Percentiles rank a stretch among this genome's conserved stretches.
Evolutionary conservation across 2,113 vertebrate species (phyloP).

Genomic region (Brachyistius frenatus): DNA sequence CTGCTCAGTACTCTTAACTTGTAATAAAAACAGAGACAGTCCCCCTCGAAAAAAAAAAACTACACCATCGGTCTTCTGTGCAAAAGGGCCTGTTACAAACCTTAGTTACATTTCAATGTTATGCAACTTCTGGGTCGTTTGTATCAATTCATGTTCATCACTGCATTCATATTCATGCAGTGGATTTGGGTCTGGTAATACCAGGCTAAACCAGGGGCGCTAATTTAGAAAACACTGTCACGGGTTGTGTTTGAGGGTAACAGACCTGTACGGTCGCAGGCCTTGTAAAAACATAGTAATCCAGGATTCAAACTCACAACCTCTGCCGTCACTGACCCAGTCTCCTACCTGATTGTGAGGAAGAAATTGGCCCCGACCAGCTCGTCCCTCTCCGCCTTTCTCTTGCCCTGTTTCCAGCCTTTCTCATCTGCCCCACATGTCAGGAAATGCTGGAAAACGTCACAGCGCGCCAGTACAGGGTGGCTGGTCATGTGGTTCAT

Average conservation of each 20-base stretch:
- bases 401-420: conserved; percentile 97
- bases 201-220: too few relatives aligned
- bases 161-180: too few relatives aligned
- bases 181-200: too few relatives aligned
- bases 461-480: conserved; percentile 92
- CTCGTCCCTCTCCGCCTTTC: conserved; percentile 95
- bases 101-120: too few relatives aligned
- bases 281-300: neutral
- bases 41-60: too few relatives aligned
- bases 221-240: too few relatives aligned
- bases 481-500: conserved; percentile 99
- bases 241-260: too few relatives aligned
- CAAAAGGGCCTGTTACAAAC: too few relatives aligned
- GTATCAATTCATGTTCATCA: too few relatives aligned
- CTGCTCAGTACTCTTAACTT: neutral
- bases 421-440: conserved; percentile 93
- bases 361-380: conserved; percentile 97
- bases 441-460: conserved; percentile 97
- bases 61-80: too few relatives aligned
- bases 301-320: neutral
- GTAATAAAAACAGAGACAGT: neutral
- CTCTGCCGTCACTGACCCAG: neutral
- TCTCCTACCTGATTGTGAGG: conserved; percentile 88
- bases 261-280: too few relatives aligned
- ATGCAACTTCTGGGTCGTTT: too few relatives aligned